Evolutionary conservation across 2,113 vertebrate genomes (phyloP), one percentile per base, ranked within the genome.

Genomic region (Neolamprologus tretocephalus): DNA sequence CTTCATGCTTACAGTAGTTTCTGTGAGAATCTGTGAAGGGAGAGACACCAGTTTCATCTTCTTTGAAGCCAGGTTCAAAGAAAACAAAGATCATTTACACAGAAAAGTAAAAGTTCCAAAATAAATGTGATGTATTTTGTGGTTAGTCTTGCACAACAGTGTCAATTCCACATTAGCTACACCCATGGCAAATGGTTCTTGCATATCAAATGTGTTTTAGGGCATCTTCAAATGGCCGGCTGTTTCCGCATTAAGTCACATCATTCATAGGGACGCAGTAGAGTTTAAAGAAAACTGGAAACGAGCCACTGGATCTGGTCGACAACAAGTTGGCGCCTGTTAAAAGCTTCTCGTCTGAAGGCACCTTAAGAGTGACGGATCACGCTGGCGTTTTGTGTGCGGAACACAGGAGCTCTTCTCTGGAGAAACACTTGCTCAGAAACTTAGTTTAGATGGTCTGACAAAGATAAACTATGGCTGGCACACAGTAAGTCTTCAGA

Each of bases 291-390:
- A 83, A 87, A 89, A 78, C 82, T 92, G 89, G 87, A 89, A 83
- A 37, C 1, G 19, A 84, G 84, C 91, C 91, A 87, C 63, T 79
- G 87, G 87, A 82, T 90, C 89, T 89, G 89, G 84, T 63, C 58
- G 28, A 53, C 63, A 23, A 87, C 51, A 84, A 61, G 82, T 57
- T 83, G 89, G 89, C 87, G 71, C 80, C 86, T 83, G 84, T 87
- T 89, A 71, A 89, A 86, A 89, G 89, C 83, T 10, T 7, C 51
- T 54, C 6, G 42, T 90, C 91, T 89, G 89, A 87, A 89, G 63
- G 87, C 82, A 86, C 82, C 85, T 90, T 78, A 58, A 90, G 89
- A 90, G 80, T 86, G 91, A 92, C 40, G 17, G 83, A 92, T 92
- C 82, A 85, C 13, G 1, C 63, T 14, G 80, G 35, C 3, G 4